phyloP scores from a whole-genome alignment of 2,888 invertebrate genomes.

The Sepioteuthis lessoniana region DNA sequence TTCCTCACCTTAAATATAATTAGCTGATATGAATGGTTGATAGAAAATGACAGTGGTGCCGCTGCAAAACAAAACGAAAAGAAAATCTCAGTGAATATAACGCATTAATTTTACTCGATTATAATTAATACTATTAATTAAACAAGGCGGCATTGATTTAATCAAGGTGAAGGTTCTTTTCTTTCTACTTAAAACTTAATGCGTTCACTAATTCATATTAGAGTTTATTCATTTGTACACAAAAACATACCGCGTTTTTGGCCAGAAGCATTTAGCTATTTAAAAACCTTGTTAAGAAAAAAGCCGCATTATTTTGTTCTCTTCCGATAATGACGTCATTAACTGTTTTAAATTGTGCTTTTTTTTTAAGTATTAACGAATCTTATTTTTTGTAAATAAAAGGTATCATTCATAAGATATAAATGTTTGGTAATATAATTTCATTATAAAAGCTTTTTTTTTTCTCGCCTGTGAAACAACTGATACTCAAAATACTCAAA shows the following conservation, averaged over 20 bases:
- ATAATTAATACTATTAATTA: slow-evolving; percentile 5
- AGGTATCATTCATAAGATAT: background rate
- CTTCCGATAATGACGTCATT: background rate
- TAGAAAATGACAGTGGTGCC: background rate
- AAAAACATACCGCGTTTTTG: background rate
- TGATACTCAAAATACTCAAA: background rate
- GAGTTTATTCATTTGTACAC: background rate
- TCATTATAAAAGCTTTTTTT: background rate
- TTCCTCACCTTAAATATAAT: background rate
- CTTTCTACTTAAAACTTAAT: background rate
- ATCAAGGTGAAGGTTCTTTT: background rate
- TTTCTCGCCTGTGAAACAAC: background rate
- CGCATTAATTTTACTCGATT: background rate
- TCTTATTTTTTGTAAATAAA: background rate
- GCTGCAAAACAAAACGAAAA: background rate
- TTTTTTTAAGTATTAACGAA: background rate
- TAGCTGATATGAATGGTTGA: background rate
- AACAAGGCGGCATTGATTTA: background rate
- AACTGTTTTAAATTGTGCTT: background rate
- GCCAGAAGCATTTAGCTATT: background rate
- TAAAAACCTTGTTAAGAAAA: background rate
- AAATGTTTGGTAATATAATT: background rate
- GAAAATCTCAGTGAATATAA: background rate
- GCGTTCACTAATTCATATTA: background rate
- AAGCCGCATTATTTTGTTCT: background rate